Conservation (phyloP, 2,888 invertebrate species). For the Nebria brevicollis region DNA sequence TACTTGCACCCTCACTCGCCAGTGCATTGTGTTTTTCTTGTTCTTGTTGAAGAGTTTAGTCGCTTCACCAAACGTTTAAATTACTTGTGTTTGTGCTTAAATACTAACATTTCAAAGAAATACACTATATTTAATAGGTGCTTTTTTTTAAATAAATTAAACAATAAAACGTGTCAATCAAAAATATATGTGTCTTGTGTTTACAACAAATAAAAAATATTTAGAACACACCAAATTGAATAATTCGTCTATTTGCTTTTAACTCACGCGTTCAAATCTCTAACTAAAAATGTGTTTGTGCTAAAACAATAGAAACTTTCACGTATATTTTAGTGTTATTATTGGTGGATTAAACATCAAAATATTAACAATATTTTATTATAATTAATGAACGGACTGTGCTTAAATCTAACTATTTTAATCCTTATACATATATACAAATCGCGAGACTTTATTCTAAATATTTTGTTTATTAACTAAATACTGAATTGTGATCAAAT, state of each 20-base stretch:
- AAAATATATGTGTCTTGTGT: too few species aligned
- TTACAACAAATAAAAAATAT: too few species aligned
- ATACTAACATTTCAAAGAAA: too few species aligned
- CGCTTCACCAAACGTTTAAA: too few species aligned
- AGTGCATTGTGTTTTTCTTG: background rate
- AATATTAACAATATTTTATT: background rate
- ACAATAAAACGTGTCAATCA: background rate
- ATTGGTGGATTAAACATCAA: background rate
- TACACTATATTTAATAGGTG: background rate
- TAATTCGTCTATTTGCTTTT: background rate
- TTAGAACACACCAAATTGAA: too few species aligned
- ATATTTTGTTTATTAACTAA: too few species aligned
- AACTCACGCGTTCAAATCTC: background rate
- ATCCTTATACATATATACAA: too few species aligned
- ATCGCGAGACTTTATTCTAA: too few species aligned
- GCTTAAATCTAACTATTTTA: background rate
- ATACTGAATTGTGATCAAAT: background rate
- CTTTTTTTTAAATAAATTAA: background rate
- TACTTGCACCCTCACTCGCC: background rate
- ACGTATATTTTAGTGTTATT: background rate
- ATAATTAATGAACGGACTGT: background rate
- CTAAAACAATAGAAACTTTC: background rate
- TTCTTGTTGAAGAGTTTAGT: too few species aligned
- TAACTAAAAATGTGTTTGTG: background rate
- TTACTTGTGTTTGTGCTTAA: too few species aligned